Base-by-base conservation (phyloP, 2,888 invertebrate species). In the Lasioglossum figueresi region DNA sequence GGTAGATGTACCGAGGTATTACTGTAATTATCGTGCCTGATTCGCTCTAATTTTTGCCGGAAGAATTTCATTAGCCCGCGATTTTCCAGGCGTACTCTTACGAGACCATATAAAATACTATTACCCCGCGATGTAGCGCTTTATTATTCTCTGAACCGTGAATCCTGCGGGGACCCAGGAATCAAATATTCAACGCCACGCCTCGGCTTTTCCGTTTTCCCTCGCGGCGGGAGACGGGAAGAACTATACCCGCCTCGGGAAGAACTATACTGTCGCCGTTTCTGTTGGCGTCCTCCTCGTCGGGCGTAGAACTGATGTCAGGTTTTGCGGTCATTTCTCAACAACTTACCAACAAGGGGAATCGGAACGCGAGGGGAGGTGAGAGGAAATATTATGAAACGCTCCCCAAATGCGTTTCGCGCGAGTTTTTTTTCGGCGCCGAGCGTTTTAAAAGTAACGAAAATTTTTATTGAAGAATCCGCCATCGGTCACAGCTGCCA, bases 81-180 rank as follows among this genome's bases (percentile, higher is more conserved):
- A 72, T 73, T 71, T 56, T 16, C 12, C 19, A 23, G 19, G 27
- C 31, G 59, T 52, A 52, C 48, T 31, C 34, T 48, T 37, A 48
- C 10, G n/a, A 52, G 66, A 56, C 63, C 72, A 56, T 52, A 73
- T 76, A 76, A 76, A 83, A 76, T 73, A 73, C 72, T 76, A 81
- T 81, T 76, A 81, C 37, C 56, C 66, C 72, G 52, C 73, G 73
- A 52, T 63, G 79, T 70, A n/a, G 75, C 66, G 56, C 27, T 83
- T 83, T 83, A 82, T 79, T 79, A 83, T 79, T 71, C 76, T 71
- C 81, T 81, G 72, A 76, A 82, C 82, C 76, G 76, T 52, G 81
- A 83, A 83, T 40, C 27, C n/a, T 19, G 68, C 66, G 27, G 48
- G 72, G 34, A 14, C 34, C 27, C 23, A 23, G 31, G 63, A 76